Evolutionary conservation across 2,888 invertebrate species (phyloP).

Genomic region (Thera obeliscata): DNA sequence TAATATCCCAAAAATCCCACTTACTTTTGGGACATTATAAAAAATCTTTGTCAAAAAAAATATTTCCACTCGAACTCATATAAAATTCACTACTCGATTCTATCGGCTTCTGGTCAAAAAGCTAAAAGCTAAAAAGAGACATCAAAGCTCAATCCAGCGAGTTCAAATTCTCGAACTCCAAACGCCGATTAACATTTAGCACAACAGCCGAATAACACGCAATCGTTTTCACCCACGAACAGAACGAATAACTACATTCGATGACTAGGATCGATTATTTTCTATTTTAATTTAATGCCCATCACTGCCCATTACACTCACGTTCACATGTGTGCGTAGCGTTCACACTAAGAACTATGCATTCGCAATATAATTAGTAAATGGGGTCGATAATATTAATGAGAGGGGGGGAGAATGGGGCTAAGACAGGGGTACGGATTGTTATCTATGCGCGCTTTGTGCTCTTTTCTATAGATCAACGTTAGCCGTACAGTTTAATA

Average conservation of each 20-base stretch:
- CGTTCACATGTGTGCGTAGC: slow-evolving; percentile 43
- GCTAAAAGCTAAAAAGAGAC: slow-evolving; percentile 6
- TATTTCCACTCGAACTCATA: neutral
- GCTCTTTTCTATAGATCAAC: slow-evolving; percentile 74
- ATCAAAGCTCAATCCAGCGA: slow-evolving; percentile 9
- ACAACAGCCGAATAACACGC: slow-evolving; percentile 70
- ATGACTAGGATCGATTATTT: slow-evolving; percentile 70
- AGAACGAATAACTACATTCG: slow-evolving; percentile 72
- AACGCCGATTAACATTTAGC: slow-evolving; percentile 77
- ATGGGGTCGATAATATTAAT: slow-evolving; percentile 83
- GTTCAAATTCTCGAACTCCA: slow-evolving; percentile 64
- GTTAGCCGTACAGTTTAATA: slow-evolving; percentile 81
- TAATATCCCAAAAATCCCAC: too few relatives aligned
- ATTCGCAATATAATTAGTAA: slow-evolving; percentile 85
- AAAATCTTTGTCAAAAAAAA: too few relatives aligned
- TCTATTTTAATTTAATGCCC: slow-evolving; percentile 71
- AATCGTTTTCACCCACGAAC: slow-evolving; percentile 63
- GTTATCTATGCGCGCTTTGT: slow-evolving; percentile 83
- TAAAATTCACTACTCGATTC: neutral
- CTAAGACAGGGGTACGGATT: slow-evolving; percentile 63
- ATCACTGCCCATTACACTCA: slow-evolving; percentile 65
- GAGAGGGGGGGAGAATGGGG: slow-evolving; percentile 76
- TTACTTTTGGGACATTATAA: too few relatives aligned
- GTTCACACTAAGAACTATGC: slow-evolving; percentile 56
- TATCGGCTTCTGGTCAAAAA: neutral